These are phyloP conservation scores for Sialis fuliginosa DNA, from an alignment of 2,888 invertebrate genomes.

Conservation along the genomic window DNA sequence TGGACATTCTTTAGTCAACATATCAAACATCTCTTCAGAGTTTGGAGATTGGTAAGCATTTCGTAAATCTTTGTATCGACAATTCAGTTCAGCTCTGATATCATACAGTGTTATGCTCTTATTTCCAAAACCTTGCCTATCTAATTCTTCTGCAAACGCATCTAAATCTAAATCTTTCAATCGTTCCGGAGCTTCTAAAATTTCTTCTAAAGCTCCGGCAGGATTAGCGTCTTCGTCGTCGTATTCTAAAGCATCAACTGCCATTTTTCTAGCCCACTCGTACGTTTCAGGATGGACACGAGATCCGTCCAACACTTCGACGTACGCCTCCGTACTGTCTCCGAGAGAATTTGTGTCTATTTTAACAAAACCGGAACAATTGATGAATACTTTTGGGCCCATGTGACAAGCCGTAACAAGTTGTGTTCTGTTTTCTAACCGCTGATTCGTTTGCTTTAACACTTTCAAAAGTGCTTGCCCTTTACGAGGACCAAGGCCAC, in stretches of 20 bases:
- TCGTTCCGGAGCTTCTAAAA: slow-evolving; percentile 85
- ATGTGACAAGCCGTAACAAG: slow-evolving; percentile 89
- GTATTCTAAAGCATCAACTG: slow-evolving; percentile 95
- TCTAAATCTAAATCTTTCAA: slow-evolving; percentile 93
- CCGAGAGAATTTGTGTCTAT: slow-evolving; percentile 93
- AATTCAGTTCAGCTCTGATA: slow-evolving; percentile 87
- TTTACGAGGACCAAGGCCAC: slow-evolving; percentile 92
- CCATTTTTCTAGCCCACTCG: slow-evolving; percentile 99
- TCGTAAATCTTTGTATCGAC: slow-evolving; percentile 81
- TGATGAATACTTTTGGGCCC: slow-evolving; percentile 97
- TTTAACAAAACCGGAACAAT: slow-evolving; percentile 97
- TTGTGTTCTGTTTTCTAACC: slow-evolving; percentile 87
- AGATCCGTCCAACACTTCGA: slow-evolving; percentile 91
- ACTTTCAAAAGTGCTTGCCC: slow-evolving; percentile 72
- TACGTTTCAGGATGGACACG: slow-evolving; percentile 98
- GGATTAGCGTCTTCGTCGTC: slow-evolving; percentile 95
- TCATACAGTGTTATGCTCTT: slow-evolving; percentile 93
- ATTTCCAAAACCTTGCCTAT: slow-evolving; percentile 62
- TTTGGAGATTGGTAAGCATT: slow-evolving; percentile 60
- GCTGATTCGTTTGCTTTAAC: slow-evolving; percentile 78
- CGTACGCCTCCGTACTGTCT: slow-evolving; percentile 86
- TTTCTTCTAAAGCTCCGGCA: slow-evolving; percentile 93
- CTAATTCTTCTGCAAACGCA: slow-evolving; percentile 94
- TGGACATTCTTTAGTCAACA: slow-evolving; percentile 90
- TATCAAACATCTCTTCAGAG: slow-evolving; percentile 80